Evolutionary conservation across 1,140 invertebrate species (phyloP), one percentile per base, ranked within the genome.

Genomic region (Marisa cornuarietis): DNA sequence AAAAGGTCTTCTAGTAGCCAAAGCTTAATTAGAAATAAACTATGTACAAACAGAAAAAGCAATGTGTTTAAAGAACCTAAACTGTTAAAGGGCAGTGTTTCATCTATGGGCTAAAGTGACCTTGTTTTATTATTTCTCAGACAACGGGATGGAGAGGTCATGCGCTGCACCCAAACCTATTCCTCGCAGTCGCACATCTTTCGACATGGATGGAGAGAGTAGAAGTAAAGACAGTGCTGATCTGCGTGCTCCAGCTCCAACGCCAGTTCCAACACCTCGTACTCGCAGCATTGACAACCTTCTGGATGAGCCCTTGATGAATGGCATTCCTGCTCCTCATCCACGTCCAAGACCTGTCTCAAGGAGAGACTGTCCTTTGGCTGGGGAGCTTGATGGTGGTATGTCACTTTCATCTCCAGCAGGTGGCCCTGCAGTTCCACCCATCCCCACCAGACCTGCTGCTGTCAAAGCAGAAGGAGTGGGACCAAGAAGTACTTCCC

Each of bases 101-200:
- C 31, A 42, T 42, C 31, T 42, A 6, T 42, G 6, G 6, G 31
- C 6, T 42, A 42, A 42, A 42, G 31, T 42, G 31, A 42, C 31
- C 31, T 4, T 42, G 31, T 42, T 42, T 52, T 11, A 24, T 68
- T 54, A 11, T 76, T n/a, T 52, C 76, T 71, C 61, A 71, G 42
- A 42, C 14, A 73, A 22, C 49, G 58, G 31, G n/a, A 42, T n/a
- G 49, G 58, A 62, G 8, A 49, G 24, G 22, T 72, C 14, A 66
- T 54, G 42, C 42, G 63, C 69, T 20, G 79, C 72, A 24, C 83
- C 80, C 63, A 83, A 80, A 49, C 76, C 83, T 24, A 79, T 86
- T 24, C 76, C 82, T 0, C 73, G 83, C 42, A 91, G 90, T 16
- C 89, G 88, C 14, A 90, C 90, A 78, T 89, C 90, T 52, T 85